Evolutionary conservation across 2,113 vertebrate genomes (phyloP), one percentile per base, ranked within the genome.

Genomic region (Gobius niger): DNA sequence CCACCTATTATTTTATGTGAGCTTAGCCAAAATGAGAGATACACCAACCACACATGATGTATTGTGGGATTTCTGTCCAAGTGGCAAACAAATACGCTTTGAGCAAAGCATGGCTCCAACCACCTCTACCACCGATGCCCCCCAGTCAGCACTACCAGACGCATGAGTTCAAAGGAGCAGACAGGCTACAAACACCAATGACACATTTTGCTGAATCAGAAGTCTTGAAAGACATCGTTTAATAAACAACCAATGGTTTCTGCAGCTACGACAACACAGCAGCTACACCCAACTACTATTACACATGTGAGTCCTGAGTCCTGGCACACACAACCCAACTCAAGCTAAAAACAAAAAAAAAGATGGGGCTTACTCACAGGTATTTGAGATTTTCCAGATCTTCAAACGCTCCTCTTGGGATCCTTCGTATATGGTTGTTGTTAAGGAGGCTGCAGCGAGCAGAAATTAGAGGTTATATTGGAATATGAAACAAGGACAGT

Each of bases 301-400:
- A 34, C 11, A 44, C 54, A 18, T 62, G 47, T 75, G 9, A 41
- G 57, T 65, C 56, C 72, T 44, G 73, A 19, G 59, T 6, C 7
- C 18, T 24, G 13, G 44, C 16, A 42, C 16, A 40, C 11, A 41
- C 7, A 51, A 8, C 65, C 44, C 67, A 12, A 1, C 70, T 68
- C 14, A n/a, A 66, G 11, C 53, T 65, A 9, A n/a, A 53, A 56
- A 64, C 24, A 1, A 73, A 65, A 46, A 18, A 44, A 2, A 44
- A 18, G 15, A 18, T 18, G 63, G 47, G 13, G 75, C 63, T 54
- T 40, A 97, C 98, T 98, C 91, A 99, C 98, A 99, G 98, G 92
- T 99, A 99, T 92, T 99, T 99, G 64, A 99, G 88, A 87, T 96
- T 99, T 92, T 98, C 97, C 89, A 99, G 86, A 86, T 98, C 98